Percentiles rank a stretch among this genome's conserved stretches.
These are phyloP conservation scores for Garrulus glandarius DNA, from an alignment of 2,797 vertebrate genomes.

Conservation along the genomic window DNA sequence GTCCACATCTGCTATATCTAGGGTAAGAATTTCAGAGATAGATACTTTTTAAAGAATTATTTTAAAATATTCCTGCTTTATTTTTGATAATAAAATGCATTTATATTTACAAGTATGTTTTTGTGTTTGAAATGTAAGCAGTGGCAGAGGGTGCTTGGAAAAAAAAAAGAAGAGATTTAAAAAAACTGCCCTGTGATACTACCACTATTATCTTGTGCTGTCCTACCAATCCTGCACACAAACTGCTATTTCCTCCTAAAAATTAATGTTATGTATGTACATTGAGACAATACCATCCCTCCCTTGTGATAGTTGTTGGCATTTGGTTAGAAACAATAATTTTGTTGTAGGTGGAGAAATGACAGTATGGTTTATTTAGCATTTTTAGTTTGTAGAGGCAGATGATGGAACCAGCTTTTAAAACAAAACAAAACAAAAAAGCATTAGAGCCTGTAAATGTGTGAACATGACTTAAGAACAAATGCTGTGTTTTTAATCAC, in stretches of 20 bases:
- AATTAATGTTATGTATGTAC: fast-evolving
- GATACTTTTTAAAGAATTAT: background rate
- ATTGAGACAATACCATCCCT: background rate
- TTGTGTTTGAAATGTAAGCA: background rate
- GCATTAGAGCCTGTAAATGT: background rate
- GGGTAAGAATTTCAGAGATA: background rate
- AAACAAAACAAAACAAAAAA: background rate
- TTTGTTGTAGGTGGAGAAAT: background rate
- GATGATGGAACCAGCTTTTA: background rate
- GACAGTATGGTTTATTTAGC: background rate
- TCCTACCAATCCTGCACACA: background rate
- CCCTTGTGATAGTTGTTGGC: background rate
- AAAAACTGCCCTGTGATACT: background rate
- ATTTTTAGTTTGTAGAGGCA: background rate
- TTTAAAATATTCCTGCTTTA: background rate
- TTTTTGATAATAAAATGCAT: background rate
- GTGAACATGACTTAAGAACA: background rate
- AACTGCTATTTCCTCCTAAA: background rate
- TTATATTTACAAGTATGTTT: background rate
- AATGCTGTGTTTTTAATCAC: background rate
- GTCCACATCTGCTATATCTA: background rate
- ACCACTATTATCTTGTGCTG: background rate
- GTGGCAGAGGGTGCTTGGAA: background rate
- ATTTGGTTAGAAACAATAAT: background rate
- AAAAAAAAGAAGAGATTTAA: background rate